phyloP scores from a whole-genome alignment of 2,888 invertebrate genomes.

The Ecdyonurus torrentis region DNA sequence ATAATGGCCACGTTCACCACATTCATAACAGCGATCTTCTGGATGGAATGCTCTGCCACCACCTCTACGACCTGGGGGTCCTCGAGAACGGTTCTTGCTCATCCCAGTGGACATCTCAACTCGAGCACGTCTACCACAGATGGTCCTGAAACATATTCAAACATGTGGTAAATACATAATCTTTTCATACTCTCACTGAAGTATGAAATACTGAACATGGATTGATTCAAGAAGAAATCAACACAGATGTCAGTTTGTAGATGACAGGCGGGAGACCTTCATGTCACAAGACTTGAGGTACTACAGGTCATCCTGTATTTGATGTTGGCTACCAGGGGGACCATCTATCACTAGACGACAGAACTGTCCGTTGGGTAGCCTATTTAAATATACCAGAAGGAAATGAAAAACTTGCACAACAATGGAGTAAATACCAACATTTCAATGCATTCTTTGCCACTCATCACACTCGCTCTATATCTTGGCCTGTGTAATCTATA shows the following conservation, averaged over 20 bases:
- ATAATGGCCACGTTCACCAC: slow-evolving; percentile 86
- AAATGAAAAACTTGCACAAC: not conserved
- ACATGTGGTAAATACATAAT: no score
- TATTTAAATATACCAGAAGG: not conserved
- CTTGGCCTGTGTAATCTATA: no score
- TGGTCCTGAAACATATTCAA: slow-evolving; percentile 39
- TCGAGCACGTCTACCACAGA: slow-evolving; percentile 77
- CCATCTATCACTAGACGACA: not conserved
- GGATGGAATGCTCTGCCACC: slow-evolving; percentile 62
- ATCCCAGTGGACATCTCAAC: slow-evolving; percentile 88
- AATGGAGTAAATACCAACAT: no score
- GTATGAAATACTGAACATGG: no score
- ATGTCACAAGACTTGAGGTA: not conserved
- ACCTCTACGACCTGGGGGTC: slow-evolving; percentile 18
- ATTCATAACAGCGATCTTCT: slow-evolving; percentile 87
- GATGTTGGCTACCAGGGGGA: not conserved
- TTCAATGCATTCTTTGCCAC: no score
- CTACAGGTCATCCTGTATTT: not conserved
- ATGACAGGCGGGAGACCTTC: not conserved
- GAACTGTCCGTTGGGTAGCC: not conserved
- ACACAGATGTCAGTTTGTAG: no score
- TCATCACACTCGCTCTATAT: no score
- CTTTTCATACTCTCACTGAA: no score
- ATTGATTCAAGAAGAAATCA: no score
- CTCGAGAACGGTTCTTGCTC: slow-evolving; percentile 16